Percentiles rank a stretch among this genome's conserved stretches.
Conservation (phyloP, 2,797 vertebrate species). For the Setipinna tenuifilis region DNA sequence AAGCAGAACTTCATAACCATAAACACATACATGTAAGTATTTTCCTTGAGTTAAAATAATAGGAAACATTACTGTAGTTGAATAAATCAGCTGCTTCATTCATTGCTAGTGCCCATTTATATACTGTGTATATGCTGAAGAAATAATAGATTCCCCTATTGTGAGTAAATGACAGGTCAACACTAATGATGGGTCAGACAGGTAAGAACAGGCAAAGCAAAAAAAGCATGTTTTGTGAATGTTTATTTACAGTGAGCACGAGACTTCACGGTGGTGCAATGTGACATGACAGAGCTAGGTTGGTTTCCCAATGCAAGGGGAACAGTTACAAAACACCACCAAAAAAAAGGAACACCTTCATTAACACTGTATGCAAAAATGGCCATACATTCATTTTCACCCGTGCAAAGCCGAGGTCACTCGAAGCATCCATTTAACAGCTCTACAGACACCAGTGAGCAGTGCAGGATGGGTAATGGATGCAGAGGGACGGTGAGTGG, state of each 20-base stretch:
- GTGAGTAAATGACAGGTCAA: too few relatives aligned
- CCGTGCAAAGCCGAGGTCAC: background rate
- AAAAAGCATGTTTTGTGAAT: background rate
- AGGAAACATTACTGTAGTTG: background rate
- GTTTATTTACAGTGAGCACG: slow-evolving; percentile 6
- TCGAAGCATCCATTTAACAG: background rate
- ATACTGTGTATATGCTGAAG: too few relatives aligned
- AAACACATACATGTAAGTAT: background rate
- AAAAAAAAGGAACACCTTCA: background rate
- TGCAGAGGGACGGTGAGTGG: background rate
- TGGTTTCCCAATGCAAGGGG: background rate
- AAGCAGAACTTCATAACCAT: background rate
- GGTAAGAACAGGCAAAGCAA: background rate
- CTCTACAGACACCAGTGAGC: background rate
- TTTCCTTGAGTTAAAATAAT: background rate
- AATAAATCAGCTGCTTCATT: background rate
- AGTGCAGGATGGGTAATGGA: background rate
- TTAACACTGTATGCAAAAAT: background rate
- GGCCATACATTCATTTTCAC: background rate
- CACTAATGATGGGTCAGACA: too few relatives aligned
- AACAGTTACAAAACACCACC: too few relatives aligned
- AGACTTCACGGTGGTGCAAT: background rate
- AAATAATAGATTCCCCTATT: too few relatives aligned
- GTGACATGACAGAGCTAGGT: background rate
- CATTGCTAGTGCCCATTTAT: background rate